Base-by-base conservation (phyloP, 2,888 invertebrate species). In the Cylloceria caligata region DNA sequence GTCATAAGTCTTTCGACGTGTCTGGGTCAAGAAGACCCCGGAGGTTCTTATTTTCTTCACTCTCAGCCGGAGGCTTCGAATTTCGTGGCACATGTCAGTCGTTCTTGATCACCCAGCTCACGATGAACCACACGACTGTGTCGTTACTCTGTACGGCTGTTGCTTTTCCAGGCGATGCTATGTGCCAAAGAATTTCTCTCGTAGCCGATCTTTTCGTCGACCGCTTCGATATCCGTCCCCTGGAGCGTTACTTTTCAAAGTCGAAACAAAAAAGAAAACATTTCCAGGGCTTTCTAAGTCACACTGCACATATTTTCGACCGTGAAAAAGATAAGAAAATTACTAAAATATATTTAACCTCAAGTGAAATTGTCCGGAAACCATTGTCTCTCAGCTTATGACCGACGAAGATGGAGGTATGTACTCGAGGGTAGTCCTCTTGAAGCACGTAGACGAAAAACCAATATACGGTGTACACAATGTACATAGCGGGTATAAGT, bases 81-180 rank as follows among this genome's bases (percentile, higher is more conserved):
- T 89, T 87, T 89, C 88, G 80, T 86, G 87, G 85, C 90, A 88
- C 87, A 89, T 87, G 89, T 87, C 88, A 77, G 83, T 79, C 85
- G 85, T 86, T 87, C 85, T 87, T 88, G 87, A 89, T 88, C 82
- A 86, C 83, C 55, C 30, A 73, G 64, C 80, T 83, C 57, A 81
- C 80, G 74, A 71, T 83, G 76, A 78, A 76, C 83, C 83, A 81
- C 72, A 65, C 79, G 77, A 73, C 49, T 72, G 45, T 45, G 45
- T 52, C 52, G 9, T 39, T 13, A 27, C n/a, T 30, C 11, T 39
- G 4, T 9, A 6, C 49, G 42, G 36, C 27, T 55, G 72, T 27
- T 81, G 77, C 68, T 77, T 74, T 76, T 77, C 39, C 73, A 72
- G 60, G 60, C 34, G 45, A 27, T 57, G 45, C 47, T 30, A 27